Evolutionary conservation across 2,888 invertebrate species (phyloP).

Genomic region (Anoncus sp.): DNA sequence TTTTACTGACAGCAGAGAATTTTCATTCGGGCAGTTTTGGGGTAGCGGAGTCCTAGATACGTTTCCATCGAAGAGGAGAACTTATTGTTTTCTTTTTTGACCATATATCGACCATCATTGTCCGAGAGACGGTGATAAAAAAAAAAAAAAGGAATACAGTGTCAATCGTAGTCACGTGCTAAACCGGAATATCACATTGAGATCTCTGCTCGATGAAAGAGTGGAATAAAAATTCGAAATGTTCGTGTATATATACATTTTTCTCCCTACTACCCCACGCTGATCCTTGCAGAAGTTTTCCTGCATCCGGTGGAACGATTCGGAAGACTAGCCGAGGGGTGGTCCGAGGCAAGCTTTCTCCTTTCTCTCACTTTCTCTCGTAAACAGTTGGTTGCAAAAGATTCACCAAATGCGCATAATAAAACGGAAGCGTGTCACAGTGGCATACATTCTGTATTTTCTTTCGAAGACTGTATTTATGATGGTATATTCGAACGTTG

Average conservation of each 20-base stretch:
- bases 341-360: slow-evolving; percentile 17
- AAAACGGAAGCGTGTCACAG: slow-evolving; percentile 13
- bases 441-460: not conserved
- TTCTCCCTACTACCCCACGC: too few species aligned
- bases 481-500: not conserved
- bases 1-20: too few species aligned
- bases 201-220: slow-evolving; percentile 5
- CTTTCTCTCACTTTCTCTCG: not conserved
- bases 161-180: slow-evolving; percentile 24
- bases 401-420: slow-evolving; percentile 11
- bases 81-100: slow-evolving; percentile 1
- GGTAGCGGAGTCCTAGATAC: not conserved
- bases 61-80: slow-evolving; percentile 1
- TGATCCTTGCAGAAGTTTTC: slow-evolving; percentile 16
- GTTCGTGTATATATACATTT: slow-evolving; percentile 22
- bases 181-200: slow-evolving; percentile 42
- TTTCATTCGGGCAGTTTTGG: too few species aligned
- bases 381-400: not conserved
- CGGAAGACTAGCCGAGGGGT: slow-evolving; percentile 8
- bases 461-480: not conserved
- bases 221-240: slow-evolving; percentile 27
- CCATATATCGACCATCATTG: slow-evolving; percentile 24
- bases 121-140: too few species aligned
- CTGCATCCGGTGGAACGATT: slow-evolving; percentile 30
- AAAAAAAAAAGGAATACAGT: not conserved